These are phyloP conservation scores for Sigmodon hispidus DNA, from an alignment of 2,113 vertebrate species.

Conservation along the genomic window DNA sequence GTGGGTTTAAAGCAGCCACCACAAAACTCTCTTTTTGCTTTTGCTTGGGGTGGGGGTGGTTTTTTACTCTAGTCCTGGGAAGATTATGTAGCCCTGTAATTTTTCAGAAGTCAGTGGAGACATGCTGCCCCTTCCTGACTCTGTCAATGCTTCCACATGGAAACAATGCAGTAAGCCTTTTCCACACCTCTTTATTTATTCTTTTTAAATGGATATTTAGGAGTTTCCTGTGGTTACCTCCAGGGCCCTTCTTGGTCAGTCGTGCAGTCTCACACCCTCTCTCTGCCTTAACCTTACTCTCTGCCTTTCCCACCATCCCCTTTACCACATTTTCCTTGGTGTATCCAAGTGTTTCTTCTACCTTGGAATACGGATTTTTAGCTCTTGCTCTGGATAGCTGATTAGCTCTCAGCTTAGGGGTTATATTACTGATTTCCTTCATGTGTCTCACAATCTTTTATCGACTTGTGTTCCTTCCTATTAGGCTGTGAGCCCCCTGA, in stretches of 20 bases:
- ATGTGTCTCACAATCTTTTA: background rate
- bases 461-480: background rate
- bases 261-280: too few relatives aligned
- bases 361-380: background rate
- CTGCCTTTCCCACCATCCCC: background rate
- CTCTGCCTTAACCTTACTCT: background rate
- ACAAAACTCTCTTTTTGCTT: slow-evolving; percentile 60
- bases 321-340: background rate
- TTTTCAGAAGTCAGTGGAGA: slow-evolving; percentile 81
- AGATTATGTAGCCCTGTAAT: slow-evolving; percentile 62
- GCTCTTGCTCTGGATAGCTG: background rate
- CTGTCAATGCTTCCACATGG: slow-evolving; percentile 89
- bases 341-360: background rate
- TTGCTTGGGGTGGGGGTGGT: slow-evolving; percentile 37
- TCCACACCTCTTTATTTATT: slow-evolving; percentile 85
- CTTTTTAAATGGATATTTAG: too few relatives aligned
- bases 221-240: background rate
- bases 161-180: slow-evolving; percentile 91
- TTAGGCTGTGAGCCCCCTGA: background rate
- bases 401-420: background rate
- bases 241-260: too few relatives aligned
- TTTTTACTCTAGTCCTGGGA: background rate
- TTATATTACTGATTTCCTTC: background rate
- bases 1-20: slow-evolving; percentile 60
- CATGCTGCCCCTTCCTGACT: slow-evolving; percentile 84